Base-by-base conservation (phyloP, 2,888 invertebrate genomes). In the Tineola bisselliella region DNA sequence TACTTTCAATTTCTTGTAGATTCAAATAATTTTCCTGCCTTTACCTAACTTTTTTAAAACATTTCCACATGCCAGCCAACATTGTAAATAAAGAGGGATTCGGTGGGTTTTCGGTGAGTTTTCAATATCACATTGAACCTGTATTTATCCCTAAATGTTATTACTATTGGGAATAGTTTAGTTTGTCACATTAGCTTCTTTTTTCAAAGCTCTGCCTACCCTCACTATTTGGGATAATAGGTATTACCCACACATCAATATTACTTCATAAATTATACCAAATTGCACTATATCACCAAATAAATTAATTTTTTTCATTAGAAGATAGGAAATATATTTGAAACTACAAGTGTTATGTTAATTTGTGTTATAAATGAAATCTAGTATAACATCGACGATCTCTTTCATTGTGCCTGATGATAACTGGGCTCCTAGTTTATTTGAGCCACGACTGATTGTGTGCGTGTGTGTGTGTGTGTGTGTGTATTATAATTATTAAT, bases 381-480 rank as follows among this genome's bases (percentile, higher is more conserved):
- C 6, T 48, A 18, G 48, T 48, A 8, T 15, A 11, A 48, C 15
- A 48, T 48, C 17, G 15, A 48, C 17, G 48, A 48, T 48, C 48
- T 48, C 48, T 48, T 2, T 18, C 38, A 56, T n/a, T 25, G 56
- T 56, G 56, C 56, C 56, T 56, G 56, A 56, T 56, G 19, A 18
- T 25, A 18, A 54, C 54, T 54, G 54, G 25, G 12, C 18, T 25
- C 1, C 25, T 19, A 17, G 13, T 66, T 66, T 65, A n/a, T 65
- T 72, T 33, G n/a, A 19, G 70, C 73, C 58, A 33, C 67, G 82
- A 83, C 83, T 82, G 81, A 83, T 74, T 63, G 62, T 60, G 48
- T 60, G 44, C 19, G 44, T 60, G 17, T 38, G 8, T 25, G 48
- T 60, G 44, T 44, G 44, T 60, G 17, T 38, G 48, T 60, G 44